A percentile compares a stretch with the other conserved stretches of the same genome.
These are phyloP conservation scores for Dicrurus megarhynchus DNA, from an alignment of 2,113 vertebrate genomes.

Conservation along the genomic window DNA sequence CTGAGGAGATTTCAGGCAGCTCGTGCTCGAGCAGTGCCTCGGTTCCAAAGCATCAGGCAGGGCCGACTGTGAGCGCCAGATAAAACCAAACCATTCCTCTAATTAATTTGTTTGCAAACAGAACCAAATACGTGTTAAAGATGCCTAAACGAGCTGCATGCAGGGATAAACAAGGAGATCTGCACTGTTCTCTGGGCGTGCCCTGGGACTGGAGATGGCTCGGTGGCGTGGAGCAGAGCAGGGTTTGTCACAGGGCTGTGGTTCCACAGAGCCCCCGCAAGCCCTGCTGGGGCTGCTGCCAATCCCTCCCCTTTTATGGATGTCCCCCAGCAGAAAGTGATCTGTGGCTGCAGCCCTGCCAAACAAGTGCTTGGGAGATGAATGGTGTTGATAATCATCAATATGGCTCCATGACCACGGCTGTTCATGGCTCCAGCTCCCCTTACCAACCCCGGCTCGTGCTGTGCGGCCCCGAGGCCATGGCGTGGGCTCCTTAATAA, in stretches of 20 bases:
- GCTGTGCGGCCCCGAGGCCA: neutral
- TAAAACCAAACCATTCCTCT: neutral
- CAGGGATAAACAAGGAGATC: neutral
- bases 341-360: neutral
- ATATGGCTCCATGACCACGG: conserved; percentile 1
- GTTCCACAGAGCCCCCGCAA: neutral
- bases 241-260: neutral
- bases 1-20: neutral
- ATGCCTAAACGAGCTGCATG: neutral
- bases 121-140: neutral
- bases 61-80: neutral
- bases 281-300: neutral
- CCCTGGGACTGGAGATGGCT: neutral
- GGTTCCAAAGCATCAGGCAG: neutral
- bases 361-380: neutral
- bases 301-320: neutral
- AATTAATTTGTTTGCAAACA: neutral
- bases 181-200: neutral
- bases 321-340: neutral
- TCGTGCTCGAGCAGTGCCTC: neutral
- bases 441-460: neutral
- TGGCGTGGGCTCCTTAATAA: neutral
- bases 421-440: neutral
- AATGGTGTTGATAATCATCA: conserved; percentile 55
- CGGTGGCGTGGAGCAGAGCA: neutral